Evolutionary conservation across 2,888 invertebrate genomes (phyloP).

Genomic region (Pharmacophagus antenor): DNA sequence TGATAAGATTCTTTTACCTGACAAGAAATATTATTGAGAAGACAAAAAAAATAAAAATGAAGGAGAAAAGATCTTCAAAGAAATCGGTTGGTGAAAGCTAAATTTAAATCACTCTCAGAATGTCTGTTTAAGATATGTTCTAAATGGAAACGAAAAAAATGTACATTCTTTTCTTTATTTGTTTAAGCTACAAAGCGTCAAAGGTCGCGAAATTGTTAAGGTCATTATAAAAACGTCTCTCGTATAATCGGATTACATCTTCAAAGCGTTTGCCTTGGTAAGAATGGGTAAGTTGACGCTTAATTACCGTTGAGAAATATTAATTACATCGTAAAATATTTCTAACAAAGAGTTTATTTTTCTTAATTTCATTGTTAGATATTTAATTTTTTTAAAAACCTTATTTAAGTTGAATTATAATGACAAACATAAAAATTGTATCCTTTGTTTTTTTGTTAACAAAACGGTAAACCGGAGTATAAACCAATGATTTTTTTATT

Average conservation of each 20-base stretch:
- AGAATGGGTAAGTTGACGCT: not conserved
- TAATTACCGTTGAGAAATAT: not conserved
- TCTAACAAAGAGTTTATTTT: not conserved
- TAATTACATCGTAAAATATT: not conserved
- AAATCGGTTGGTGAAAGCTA: not conserved
- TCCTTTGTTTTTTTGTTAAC: too few species aligned
- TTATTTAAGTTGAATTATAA: too few species aligned
- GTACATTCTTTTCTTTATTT: not conserved
- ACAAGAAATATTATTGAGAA: too few species aligned
- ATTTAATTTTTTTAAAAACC: too few species aligned
- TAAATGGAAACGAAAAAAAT: not conserved
- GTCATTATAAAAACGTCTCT: not conserved
- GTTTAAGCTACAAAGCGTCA: not conserved
- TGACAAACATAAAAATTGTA: too few species aligned
- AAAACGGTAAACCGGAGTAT: too few species aligned
- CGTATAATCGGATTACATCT: not conserved
- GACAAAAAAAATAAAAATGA: too few species aligned
- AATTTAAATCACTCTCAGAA: not conserved
- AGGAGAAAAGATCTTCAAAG: too few species aligned
- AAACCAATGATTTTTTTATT: too few species aligned
- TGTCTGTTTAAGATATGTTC: not conserved
- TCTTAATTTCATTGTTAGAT: too few species aligned
- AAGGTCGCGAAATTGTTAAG: not conserved
- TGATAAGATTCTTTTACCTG: too few species aligned
- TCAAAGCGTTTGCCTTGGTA: not conserved